These are phyloP conservation scores for Neosilurus hyrtlii DNA, from an alignment of 2,797 vertebrate genomes.

Conservation along the genomic window DNA sequence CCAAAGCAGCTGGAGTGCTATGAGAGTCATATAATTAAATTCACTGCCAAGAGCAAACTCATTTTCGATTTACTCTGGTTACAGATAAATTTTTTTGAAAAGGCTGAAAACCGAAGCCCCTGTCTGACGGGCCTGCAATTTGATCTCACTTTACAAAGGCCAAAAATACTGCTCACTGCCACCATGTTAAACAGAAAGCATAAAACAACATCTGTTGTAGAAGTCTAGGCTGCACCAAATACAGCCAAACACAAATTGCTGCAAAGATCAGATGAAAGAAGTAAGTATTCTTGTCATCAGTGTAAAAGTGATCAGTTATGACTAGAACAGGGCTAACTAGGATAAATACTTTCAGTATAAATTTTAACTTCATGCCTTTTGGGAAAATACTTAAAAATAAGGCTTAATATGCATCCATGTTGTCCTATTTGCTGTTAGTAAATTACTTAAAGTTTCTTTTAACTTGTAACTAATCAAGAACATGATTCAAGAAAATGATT, in stretches of 20 bases:
- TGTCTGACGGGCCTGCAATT: slow-evolving; percentile 32
- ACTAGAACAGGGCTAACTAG: background rate
- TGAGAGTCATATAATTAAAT: slow-evolving; percentile 28
- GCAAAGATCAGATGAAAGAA: background rate
- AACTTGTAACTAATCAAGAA: background rate
- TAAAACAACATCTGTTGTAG: background rate
- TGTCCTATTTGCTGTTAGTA: background rate
- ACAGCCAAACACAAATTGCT: background rate
- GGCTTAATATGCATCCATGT: background rate
- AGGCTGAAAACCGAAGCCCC: slow-evolving; percentile 17
- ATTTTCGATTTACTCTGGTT: slow-evolving; percentile 29
- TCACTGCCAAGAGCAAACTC: slow-evolving; percentile 20
- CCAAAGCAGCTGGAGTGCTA: slow-evolving; percentile 31
- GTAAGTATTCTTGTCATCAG: background rate
- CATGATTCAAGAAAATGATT: too few relatives aligned
- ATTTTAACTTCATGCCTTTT: background rate
- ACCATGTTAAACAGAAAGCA: background rate
- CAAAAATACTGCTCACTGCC: slow-evolving; percentile 9
- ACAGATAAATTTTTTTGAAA: slow-evolving; percentile 35
- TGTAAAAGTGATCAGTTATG: background rate
- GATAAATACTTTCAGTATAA: background rate
- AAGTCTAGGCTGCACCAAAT: background rate
- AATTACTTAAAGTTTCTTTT: background rate
- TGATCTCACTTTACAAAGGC: slow-evolving; percentile 16
- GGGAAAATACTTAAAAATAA: background rate